Conservation (phyloP, 2,888 invertebrate species). For the Rhimphoctona megacephalus region DNA sequence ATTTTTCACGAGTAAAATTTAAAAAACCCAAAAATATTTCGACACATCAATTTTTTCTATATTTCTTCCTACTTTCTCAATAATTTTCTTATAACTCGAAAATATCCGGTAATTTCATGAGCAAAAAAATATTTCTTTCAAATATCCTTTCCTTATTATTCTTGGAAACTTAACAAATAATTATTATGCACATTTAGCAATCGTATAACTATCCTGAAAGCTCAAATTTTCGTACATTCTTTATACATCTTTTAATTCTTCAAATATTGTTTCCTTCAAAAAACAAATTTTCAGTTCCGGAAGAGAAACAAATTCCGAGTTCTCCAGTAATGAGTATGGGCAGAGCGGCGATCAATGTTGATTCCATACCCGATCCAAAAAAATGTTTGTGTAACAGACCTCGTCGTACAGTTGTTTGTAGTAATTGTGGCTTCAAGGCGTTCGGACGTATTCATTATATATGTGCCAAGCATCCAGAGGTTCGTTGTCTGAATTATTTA, state of each 20-base stretch:
- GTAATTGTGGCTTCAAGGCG: conserved; percentile 72
- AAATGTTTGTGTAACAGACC: conserved; percentile 74
- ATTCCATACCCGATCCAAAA: background rate
- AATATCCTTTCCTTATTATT: background rate
- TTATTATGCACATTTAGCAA: background rate
- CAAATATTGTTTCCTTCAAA: background rate
- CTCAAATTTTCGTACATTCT: background rate
- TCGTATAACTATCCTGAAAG: too few relatives aligned
- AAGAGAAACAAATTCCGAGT: background rate
- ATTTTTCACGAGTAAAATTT: background rate
- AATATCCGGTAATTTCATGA: background rate
- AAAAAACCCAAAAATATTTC: background rate
- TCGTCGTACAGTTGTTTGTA: conserved; percentile 70
- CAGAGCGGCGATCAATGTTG: conserved; percentile 53
- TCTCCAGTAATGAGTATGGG: background rate
- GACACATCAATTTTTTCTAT: background rate
- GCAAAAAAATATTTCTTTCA: background rate
- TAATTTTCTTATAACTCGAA: background rate
- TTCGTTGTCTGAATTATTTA: conserved; percentile 39
- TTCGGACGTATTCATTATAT: conserved; percentile 72
- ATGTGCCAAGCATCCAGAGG: conserved; percentile 74
- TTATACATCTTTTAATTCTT: background rate
- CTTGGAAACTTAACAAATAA: background rate
- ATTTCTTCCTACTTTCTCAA: background rate
- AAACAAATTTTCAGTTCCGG: background rate